Evolutionary conservation across 2,113 vertebrate species (phyloP), one percentile per base, ranked within the genome.

Genomic region (Trochalopteron elliotii): DNA sequence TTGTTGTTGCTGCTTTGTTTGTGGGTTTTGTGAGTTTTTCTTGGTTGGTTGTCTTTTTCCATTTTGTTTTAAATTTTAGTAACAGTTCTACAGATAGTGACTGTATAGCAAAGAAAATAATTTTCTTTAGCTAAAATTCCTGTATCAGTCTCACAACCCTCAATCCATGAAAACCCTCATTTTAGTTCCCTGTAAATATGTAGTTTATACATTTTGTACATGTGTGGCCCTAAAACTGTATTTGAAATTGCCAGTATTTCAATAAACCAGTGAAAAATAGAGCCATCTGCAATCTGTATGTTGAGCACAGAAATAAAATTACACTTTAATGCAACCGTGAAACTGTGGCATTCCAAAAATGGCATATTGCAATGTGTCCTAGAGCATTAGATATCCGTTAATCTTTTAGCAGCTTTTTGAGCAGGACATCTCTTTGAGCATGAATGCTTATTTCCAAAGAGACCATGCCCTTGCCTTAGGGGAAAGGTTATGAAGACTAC

Each of bases 381-480:
- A 87, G 40, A 92, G 83, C 67, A 95, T 77, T 95, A 94, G 94
- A 87, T 95, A 94, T 93, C 90, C 7, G 70, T 76, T 97, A 97
- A 97, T 97, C 94, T 97, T 91, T 95, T 96, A 95, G 95, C 90
- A 97, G 86, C 82, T 95, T 97, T 96, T 94, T 83, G 71, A 93
- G 86, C 42, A 95, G 77, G 81, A 89, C 95, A 74, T 78, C 84
- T 87, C 81, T 97, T 96, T 96, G 86, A 87, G 86, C 76, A 39
- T 85, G 81, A 84, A 87, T 82, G 18, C 84, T 91, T 78, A 33
- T 57, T 96, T 92, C 92, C 72, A 97, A 87, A 97, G 88, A 95
- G 75, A 94, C 80, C 63, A 61, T 70, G 49, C 40, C 27, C 80
- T 94, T 93, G 59, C 87, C 88, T 96, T 91, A 67, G 18, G 18